Base-by-base conservation (phyloP, 2,797 vertebrate genomes). In the Hydrophis major region DNA sequence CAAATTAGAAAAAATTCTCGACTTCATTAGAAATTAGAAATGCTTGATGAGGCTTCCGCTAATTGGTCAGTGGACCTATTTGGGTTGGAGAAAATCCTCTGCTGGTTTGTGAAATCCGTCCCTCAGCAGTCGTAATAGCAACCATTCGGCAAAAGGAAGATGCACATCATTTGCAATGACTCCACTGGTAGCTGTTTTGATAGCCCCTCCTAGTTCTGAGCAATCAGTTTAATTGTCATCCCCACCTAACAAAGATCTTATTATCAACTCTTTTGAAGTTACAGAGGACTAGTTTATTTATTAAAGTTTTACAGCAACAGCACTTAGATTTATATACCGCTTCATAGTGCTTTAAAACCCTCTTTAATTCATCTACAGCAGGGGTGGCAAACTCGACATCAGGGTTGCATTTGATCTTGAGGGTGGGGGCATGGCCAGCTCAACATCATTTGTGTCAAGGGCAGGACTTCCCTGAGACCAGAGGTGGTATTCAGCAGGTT, bases 181-280 rank as follows among this genome's bases (percentile, higher is more conserved):
- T 96, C 96, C 93, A 94, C 10, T 87, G 94, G 74, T 61, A 53
- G 59, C 55, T 87, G 94, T 97, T 94, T 56, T 59, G 74, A 55
- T 92, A 91, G 93, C 94, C 89, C 88, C 90, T 92, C 94, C 60
- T 88, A 93, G 87, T 96, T 94, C 91, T 94, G 92, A 91, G 89
- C 90, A 86, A 63, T 88, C 4, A 91, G 61, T 93, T 95, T 92
- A 94, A 92, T 89, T 94, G 69, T 69, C 66, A 86, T 86, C 74
- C 92, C 93, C 87, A 13, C 12, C 2, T 91, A 92, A 94, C 86
- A 69, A 86, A 37, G 50, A 87, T 57, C n/a, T 92, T 78, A 92
- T 88, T 18, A 0, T 90, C 63, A 90, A 0, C 0, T n/a, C 92
- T 55, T 92, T 93, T n/a, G 53, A 78, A 90, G 55, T 87, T 18